phyloP scores from a whole-genome alignment of 1,140 invertebrate species.

The Rhyzopertha dominica region DNA sequence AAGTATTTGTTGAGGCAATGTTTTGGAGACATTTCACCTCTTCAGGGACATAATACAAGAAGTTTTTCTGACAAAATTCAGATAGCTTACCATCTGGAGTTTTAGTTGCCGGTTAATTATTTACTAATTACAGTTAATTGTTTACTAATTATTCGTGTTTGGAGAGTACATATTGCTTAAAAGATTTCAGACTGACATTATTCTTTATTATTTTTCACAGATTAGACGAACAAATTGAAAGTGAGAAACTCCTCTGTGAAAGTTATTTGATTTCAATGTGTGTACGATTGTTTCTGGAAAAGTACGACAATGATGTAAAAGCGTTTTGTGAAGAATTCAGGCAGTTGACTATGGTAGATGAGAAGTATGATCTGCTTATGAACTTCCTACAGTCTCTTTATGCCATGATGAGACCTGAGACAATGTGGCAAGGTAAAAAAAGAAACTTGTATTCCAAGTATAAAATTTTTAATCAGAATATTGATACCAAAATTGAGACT shows the following conservation, averaged over 20 bases:
- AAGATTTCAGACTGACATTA: conserved; percentile 10
- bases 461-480: too few relatives aligned
- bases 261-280: conserved; percentile 76
- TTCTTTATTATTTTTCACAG: conserved; percentile 42
- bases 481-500: too few relatives aligned
- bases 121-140: too few relatives aligned
- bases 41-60: too few relatives aligned
- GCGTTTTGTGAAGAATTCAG: conserved; percentile 75
- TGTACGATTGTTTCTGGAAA: conserved; percentile 73
- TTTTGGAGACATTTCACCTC: too few relatives aligned
- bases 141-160: too few relatives aligned
- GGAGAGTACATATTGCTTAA: too few relatives aligned
- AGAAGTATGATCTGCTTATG: conserved; percentile 71
- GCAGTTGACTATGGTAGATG: conserved; percentile 68
- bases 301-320: conserved; percentile 59
- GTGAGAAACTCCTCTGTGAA: conserved; percentile 69
- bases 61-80: too few relatives aligned
- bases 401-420: conserved; percentile 61
- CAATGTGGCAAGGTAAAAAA: conserved; percentile 66
- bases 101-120: too few relatives aligned
- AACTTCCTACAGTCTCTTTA: conserved; percentile 59
- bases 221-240: conserved; percentile 58
- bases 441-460: neutral
- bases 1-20: too few relatives aligned
- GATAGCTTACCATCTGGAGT: too few relatives aligned